Base-by-base conservation (phyloP, 2,113 vertebrate genomes). In the Arizona elegans region DNA sequence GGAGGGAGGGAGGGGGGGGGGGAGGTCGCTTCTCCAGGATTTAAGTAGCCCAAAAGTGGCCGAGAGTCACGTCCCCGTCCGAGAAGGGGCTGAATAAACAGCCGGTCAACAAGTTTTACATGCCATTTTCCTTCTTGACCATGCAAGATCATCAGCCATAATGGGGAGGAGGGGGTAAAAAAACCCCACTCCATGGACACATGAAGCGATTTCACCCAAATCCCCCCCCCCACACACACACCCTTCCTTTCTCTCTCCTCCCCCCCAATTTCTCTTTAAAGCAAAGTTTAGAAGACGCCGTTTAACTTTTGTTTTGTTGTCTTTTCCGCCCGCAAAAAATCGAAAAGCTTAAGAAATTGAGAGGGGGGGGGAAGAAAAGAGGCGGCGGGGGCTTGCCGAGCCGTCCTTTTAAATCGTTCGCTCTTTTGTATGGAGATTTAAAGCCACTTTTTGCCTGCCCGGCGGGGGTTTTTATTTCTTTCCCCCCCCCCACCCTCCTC, bases 371-470 rank as follows among this genome's bases (percentile, higher is more conserved):
- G 1, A 5, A 54, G 2, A 54, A n/a, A 12, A 24, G 59, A 4
- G 13, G 19, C 56, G 52, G 59, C 7, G 43, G 6, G 8, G 33
- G 56, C 38, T 56, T 29, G 89, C n/a, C 47, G 9, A 33, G 87
- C 59, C 47, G 65, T 94, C 89, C 90, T 59, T 93, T 94, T 93
- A 93, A 93, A 94, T 92, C 91, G 92, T 92, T 92, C 92, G 86
- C 24, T 38, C 33, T 47, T 47, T 93, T 94, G 93, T 53, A 91
- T 24, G 21, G 33, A 93, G 87, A 33, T 93, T 92, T 89, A 58
- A 89, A 62, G 89, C 94, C 87, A 93, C 38, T 94, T 91, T 94
- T 91, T 93, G 95, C 93, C 70, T 81, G 95, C 94, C 96, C 89
- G 95, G 95, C 75, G 94, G 93, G 93, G 91, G 95, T 95, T 95